These are phyloP conservation scores for Dermochelys coriacea DNA, from an alignment of 2,797 vertebrate species.

Conservation along the genomic window DNA sequence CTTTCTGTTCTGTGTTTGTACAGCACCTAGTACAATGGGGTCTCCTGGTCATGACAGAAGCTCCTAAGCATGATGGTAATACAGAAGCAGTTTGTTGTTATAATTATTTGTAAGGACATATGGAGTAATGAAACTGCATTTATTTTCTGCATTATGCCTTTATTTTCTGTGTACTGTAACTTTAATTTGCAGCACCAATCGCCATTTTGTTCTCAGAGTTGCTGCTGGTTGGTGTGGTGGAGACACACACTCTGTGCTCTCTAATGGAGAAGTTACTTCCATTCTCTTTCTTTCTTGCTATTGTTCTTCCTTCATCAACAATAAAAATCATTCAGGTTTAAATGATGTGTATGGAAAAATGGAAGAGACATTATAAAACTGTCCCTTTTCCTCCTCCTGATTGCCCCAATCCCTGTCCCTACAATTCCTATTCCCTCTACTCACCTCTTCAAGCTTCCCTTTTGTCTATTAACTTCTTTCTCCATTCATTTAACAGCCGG, in stretches of 20 bases:
- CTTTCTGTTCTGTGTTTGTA: neutral
- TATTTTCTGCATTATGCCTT: rapidly evolving
- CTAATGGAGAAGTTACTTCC: neutral
- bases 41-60: neutral
- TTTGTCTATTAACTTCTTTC: slow-evolving; percentile 75
- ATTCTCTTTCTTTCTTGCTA: slow-evolving; percentile 1
- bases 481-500: slow-evolving; percentile 68
- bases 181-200: neutral
- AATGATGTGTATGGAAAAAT: slow-evolving; percentile 48
- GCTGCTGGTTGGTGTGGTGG: neutral
- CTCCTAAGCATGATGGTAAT: rapidly evolving
- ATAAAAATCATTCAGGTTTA: slow-evolving; percentile 34
- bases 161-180: neutral
- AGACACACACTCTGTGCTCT: neutral
- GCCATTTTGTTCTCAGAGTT: neutral
- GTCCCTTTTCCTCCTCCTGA: slow-evolving; percentile 46
- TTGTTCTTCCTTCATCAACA: slow-evolving; percentile 32
- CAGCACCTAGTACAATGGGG: rapidly evolving
- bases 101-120: neutral
- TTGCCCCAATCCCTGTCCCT: slow-evolving; percentile 57
- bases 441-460: slow-evolving; percentile 55
- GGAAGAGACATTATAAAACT: slow-evolving; percentile 44
- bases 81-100: neutral
- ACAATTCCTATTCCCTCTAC: slow-evolving; percentile 58
- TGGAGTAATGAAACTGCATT: neutral